phyloP scores from a whole-genome alignment of 2,113 vertebrate species.

The Toxostoma redivivum region DNA sequence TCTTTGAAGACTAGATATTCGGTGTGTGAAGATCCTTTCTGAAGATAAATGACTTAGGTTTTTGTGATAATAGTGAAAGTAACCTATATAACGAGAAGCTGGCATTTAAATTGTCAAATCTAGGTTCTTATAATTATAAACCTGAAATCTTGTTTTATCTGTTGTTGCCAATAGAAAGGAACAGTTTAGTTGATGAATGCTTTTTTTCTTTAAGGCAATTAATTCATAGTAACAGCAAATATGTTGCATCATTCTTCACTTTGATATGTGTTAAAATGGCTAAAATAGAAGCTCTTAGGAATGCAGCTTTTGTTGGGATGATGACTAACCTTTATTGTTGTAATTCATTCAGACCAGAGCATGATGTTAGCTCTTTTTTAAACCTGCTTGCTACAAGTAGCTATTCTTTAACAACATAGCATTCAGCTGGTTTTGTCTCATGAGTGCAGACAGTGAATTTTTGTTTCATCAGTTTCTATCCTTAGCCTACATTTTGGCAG shows the following conservation, averaged over 20 bases:
- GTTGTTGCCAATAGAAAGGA: background rate
- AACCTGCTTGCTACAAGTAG: background rate
- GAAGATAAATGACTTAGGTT: background rate
- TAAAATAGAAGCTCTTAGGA: background rate
- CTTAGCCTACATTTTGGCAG: slow-evolving; percentile 14
- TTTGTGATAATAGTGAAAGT: background rate
- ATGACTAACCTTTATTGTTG: background rate
- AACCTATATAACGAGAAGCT: background rate
- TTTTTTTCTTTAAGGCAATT: background rate
- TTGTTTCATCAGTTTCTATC: background rate
- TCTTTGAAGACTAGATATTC: background rate
- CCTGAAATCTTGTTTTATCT: background rate
- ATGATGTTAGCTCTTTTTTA: background rate
- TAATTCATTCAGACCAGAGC: background rate
- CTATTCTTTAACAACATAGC: background rate
- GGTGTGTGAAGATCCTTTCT: background rate
- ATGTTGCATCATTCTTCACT: background rate
- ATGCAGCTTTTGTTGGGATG: background rate
- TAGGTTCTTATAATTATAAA: background rate
- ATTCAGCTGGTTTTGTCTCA: slow-evolving; percentile 12
- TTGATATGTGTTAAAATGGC: background rate
- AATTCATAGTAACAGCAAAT: background rate
- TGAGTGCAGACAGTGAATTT: slow-evolving; percentile 22
- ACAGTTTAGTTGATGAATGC: background rate
- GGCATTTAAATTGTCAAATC: background rate